Base-by-base conservation (phyloP, 2,797 vertebrate species). In the Acanthurus lineatus region DNA sequence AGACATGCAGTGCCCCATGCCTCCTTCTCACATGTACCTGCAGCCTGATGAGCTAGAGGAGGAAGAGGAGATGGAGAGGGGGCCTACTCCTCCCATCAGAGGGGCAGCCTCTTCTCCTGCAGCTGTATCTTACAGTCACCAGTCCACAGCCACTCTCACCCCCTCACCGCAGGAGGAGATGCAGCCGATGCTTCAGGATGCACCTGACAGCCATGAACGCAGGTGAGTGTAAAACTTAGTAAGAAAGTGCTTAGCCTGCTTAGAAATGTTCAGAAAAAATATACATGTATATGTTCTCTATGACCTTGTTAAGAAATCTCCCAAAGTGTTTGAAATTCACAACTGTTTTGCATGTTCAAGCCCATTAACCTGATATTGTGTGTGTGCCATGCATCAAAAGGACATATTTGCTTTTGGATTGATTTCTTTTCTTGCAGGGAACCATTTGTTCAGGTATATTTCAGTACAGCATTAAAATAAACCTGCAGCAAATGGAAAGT, bases 91-190 rank as follows among this genome's bases (percentile, higher is more conserved):
- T 10, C 98, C 98, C 3, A 91, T 99, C 20, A 93, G 98, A 40
- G 98, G 98, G 53, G 97, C 97, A 14, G 98, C 98, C 44, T 99
- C 98, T 8, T 99, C 98, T 68, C 98, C 98, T 12, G 98, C 98
- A 0, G 98, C 97, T 0, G 97, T 98, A 62, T 99, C 98, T 66
- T 99, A 99, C 53, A 99, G 98, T 85, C 98, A 99, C 88, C 98
- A 99, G 89, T 99, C 98, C 83, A 99, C 98, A 5, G 98, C 98
- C 86, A 99, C 98, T 0, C 96, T 99, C 73, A 99, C 98, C 1
- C 98, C 98, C 1, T 99, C 98, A 10, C 98, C 98, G 0, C 98
- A 98, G 85, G 98, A 99, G 60, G 98, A 99, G 68, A 97, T 98
- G 83, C 97, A 98, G 90, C 98, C 98, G 40, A 99, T 99, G 96